Evolutionary conservation across 2,113 vertebrate species (phyloP).

Genomic region (Myotis yumanensis): DNA sequence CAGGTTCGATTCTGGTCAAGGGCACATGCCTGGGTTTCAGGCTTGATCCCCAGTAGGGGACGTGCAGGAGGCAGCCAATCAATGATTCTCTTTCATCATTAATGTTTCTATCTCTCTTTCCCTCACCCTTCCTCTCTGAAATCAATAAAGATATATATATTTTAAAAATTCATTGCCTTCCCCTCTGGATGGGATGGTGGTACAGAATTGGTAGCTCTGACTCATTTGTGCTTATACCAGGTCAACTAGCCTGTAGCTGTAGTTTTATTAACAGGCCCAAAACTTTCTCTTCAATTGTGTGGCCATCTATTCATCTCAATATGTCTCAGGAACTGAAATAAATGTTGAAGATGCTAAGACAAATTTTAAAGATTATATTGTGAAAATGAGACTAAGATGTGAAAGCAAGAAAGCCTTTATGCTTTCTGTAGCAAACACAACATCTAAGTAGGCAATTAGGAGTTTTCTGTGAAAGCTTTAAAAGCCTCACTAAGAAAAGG

Average conservation of each 20-base stretch:
- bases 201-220: background rate
- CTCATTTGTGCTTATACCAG: background rate
- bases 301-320: background rate
- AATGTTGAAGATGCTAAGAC: background rate
- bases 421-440: background rate
- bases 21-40: too few relatives aligned
- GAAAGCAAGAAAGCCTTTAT: conserved; percentile 32
- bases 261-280: background rate
- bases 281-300: background rate
- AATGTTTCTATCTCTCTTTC: too few relatives aligned
- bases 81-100: too few relatives aligned
- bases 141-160: too few relatives aligned
- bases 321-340: conserved; percentile 33
- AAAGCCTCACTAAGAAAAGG: conserved; percentile 4
- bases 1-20: too few relatives aligned
- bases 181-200: background rate
- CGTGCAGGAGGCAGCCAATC: too few relatives aligned
- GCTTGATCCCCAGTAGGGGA: too few relatives aligned
- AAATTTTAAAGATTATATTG: conserved; percentile 42
- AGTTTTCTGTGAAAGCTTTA: background rate
- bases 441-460: background rate
- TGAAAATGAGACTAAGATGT: conserved; percentile 21
- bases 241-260: background rate
- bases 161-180: background rate
- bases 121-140: too few relatives aligned